Conservation (phyloP, 1,140 invertebrate genomes). For the Heliconius melpomene region DNA sequence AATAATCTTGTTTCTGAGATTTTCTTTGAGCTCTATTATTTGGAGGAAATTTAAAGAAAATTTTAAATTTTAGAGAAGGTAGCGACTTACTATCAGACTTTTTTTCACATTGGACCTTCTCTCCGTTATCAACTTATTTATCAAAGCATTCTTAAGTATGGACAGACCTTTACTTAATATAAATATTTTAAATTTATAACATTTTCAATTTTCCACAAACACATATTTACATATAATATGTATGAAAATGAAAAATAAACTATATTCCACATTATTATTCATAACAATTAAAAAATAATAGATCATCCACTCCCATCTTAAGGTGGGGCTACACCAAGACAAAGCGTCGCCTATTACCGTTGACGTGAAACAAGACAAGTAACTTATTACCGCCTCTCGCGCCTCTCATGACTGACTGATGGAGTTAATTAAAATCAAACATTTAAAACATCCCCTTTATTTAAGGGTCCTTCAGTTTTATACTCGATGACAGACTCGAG, state of each 20-base stretch:
- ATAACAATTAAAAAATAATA: background rate
- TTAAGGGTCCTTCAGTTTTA: constrained; percentile 27
- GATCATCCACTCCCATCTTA: constrained; percentile 8
- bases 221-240: too few species aligned
- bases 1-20: too few species aligned
- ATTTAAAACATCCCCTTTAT: constrained; percentile 52
- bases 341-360: constrained; percentile 60
- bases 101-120: too few species aligned
- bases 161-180: too few species aligned
- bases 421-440: constrained; percentile 75
- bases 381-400: constrained; percentile 29
- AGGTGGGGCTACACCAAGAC: constrained; percentile 49
- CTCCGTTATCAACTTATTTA: too few species aligned
- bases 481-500: constrained; percentile 33
- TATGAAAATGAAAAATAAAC: background rate
- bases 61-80: too few species aligned
- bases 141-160: too few species aligned
- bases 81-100: too few species aligned
- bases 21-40: too few species aligned
- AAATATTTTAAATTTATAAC: too few species aligned
- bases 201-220: too few species aligned
- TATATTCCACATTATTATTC: background rate
- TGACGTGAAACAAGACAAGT: constrained; percentile 59
- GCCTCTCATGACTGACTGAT: constrained; percentile 28
- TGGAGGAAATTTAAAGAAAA: too few species aligned